Base-by-base conservation (phyloP, 2,113 vertebrate species). In the Entomyzon cyanotis region DNA sequence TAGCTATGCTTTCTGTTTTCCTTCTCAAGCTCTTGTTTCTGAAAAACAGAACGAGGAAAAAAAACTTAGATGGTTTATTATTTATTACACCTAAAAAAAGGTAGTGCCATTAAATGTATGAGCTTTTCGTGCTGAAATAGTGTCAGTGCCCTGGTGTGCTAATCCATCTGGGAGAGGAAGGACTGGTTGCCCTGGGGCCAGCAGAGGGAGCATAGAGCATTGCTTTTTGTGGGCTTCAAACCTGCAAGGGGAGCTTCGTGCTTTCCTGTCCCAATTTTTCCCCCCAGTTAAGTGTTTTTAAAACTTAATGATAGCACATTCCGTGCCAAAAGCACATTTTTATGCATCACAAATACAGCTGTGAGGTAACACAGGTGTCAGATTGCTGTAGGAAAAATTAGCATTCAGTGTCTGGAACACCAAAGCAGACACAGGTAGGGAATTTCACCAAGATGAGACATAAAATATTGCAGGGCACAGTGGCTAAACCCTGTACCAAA, bases 131-230 rank as follows among this genome's bases (percentile, higher is more conserved):
- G 49, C n/a, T 68, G 63, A 55, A 80, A n/a, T 9, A 50, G 9
- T 3, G 12, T 24, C n/a, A 14, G 9, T 4, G 15, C 31, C 21
- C 18, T 28, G 14, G 16, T 21, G 35, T 28, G 12, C 11, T 15
- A 42, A 27, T 46, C 42, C 63, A 12, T 3, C 44, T 18, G 15
- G 6, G 31, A 65, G 49, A 62, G 55, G 58, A 70, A 90, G 63
- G 15, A 24, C 16, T 24, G 50, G 47, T 44, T 88, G 37, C 69
- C 33, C 27, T 14, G 19, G 73, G 81, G 60, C 97, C 98, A 98
- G 97, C 96, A 98, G 98, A 97, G 98, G 98, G 98, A 97, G 98
- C 94, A 95, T 81, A 65, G 87, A 83, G 91, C 97, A 89, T 69
- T 95, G 75, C 9, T 77, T 88, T 94, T 35, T 49, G 31, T 79